A percentile compares a stretch with the other conserved stretches of the same genome.
phyloP scores from a whole-genome alignment of 1,140 invertebrate genomes.

The Lycorma delicatula region DNA sequence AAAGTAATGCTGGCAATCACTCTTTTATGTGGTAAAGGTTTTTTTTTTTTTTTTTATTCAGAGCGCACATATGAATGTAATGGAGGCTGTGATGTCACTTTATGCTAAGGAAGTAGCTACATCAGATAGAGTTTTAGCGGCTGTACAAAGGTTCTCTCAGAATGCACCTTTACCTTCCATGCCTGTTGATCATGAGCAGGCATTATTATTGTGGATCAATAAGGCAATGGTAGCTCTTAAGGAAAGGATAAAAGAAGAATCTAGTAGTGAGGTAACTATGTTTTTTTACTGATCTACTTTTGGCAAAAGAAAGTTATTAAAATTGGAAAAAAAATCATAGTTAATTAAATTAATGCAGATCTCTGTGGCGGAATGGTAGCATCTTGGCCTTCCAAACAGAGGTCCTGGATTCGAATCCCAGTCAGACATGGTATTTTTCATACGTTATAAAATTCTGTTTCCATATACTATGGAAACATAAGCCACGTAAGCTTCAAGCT shows the following conservation, averaged over 20 bases:
- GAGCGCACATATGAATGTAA: constrained; percentile 93
- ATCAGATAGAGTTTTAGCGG: constrained; percentile 75
- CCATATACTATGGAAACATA: too few relatives aligned
- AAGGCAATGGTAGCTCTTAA: constrained; percentile 71
- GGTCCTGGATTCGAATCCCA: too few relatives aligned
- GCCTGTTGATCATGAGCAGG: constrained; percentile 72
- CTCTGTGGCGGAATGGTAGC: too few relatives aligned
- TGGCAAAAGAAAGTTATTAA: too few relatives aligned
- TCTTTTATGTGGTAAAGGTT: neutral
- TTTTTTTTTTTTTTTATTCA: constrained; percentile 42
- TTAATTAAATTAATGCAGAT: neutral
- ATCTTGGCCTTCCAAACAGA: too few relatives aligned
- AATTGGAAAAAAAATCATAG: constrained; percentile 24
- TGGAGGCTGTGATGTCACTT: constrained; percentile 92
- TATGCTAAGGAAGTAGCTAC: constrained; percentile 91
- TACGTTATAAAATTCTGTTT: too few relatives aligned
- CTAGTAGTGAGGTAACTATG: neutral
- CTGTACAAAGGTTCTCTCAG: constrained; percentile 60
- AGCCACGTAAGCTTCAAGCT: too few relatives aligned
- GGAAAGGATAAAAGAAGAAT: constrained; percentile 46
- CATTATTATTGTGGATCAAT: constrained; percentile 85
- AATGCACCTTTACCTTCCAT: constrained; percentile 39
- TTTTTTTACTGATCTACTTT: too few relatives aligned
- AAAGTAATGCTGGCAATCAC: too few relatives aligned
- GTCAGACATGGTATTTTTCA: too few relatives aligned